phyloP scores from a whole-genome alignment of 2,797 vertebrate species.

The Siniperca obscura region DNA sequence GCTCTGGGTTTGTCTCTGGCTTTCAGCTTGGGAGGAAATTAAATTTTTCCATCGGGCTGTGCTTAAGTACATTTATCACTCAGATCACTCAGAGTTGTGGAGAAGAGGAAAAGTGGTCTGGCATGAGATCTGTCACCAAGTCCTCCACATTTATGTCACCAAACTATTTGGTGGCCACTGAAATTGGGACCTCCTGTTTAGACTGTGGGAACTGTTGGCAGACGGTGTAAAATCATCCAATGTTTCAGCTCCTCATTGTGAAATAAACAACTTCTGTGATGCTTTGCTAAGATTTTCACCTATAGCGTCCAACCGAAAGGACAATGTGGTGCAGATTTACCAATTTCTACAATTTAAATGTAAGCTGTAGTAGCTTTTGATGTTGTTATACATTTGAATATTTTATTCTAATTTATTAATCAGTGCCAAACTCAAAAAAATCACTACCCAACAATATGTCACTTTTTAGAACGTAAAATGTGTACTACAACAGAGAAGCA shows the following conservation, averaged over 20 bases:
- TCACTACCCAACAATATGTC: background rate
- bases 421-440: background rate
- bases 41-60: constrained; percentile 58
- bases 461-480: background rate
- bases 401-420: background rate
- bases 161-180: constrained; percentile 65
- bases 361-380: background rate
- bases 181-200: constrained; percentile 76
- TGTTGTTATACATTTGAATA: background rate
- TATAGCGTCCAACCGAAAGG: background rate
- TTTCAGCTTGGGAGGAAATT: constrained; percentile 59
- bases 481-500: background rate
- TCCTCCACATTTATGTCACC: constrained; percentile 69
- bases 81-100: constrained; percentile 61
- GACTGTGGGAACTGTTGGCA: constrained; percentile 72
- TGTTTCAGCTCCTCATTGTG: constrained; percentile 39
- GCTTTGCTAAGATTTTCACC: constrained; percentile 15
- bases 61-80: constrained; percentile 69
- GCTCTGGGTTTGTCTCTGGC: constrained; percentile 43
- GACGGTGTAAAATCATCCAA: constrained; percentile 41
- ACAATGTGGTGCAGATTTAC: constrained; percentile 1
- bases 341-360: background rate
- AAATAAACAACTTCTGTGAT: constrained; percentile 54
- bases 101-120: constrained; percentile 69
- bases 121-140: constrained; percentile 71